Evolutionary conservation across 2,113 vertebrate species (phyloP).

Genomic region (Promerops cafer): DNA sequence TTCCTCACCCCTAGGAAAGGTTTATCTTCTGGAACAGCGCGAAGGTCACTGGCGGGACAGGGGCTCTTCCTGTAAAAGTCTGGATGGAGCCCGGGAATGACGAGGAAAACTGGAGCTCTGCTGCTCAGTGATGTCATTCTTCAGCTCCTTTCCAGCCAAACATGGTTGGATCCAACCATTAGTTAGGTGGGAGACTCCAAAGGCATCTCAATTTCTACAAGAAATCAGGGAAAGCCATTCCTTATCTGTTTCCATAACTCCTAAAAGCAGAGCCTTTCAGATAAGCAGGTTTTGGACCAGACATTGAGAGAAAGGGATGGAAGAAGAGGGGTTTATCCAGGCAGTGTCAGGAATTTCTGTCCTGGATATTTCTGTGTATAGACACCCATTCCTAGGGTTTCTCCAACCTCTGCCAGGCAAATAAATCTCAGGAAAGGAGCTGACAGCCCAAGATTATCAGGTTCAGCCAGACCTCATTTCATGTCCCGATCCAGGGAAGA

Average conservation of each 20-base stretch:
- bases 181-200: not conserved
- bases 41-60: constrained; percentile 31
- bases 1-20: constrained; percentile 23
- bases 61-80: constrained; percentile 3
- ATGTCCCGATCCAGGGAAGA: too few species aligned
- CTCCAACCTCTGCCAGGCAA: too few species aligned
- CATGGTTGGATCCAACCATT: not conserved
- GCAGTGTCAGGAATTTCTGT: too few species aligned
- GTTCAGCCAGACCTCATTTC: too few species aligned
- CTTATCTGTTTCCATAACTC: not conserved
- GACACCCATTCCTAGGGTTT: too few species aligned
- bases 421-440: too few species aligned
- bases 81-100: not conserved
- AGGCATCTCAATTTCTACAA: not conserved
- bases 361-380: too few species aligned
- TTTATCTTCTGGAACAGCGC: not conserved
- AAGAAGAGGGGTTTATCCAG: not conserved
- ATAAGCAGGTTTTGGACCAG: not conserved
- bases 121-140: not conserved
- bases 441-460: too few species aligned
- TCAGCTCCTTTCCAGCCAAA: not conserved
- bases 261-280: not conserved
- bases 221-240: not conserved
- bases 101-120: not conserved
- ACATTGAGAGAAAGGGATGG: not conserved